Evolutionary conservation across 1,140 invertebrate genomes (phyloP).

Genomic region (Monomorium pharaonis): DNA sequence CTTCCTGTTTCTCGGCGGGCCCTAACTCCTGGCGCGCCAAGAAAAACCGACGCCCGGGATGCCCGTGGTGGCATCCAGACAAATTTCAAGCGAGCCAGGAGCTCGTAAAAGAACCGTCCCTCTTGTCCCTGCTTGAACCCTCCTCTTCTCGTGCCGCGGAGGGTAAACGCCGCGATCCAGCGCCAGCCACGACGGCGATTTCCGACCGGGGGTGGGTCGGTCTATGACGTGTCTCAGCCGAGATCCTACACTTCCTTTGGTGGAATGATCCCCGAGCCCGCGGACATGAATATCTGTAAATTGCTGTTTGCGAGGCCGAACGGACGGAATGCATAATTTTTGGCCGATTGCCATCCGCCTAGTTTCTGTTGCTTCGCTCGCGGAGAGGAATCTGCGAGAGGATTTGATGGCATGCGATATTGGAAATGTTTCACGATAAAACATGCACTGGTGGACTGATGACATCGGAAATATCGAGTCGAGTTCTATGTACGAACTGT

Average conservation of each 20-base stretch:
- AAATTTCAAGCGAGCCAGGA: conserved; percentile 82
- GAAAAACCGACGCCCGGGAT: conserved; percentile 68
- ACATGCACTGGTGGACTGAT: conserved; percentile 15
- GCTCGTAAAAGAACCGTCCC: conserved; percentile 81
- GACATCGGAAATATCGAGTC: conserved; percentile 42
- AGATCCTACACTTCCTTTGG: conserved; percentile 59
- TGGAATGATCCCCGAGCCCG: conserved; percentile 37
- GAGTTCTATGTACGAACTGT: conserved; percentile 42
- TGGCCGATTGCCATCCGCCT: conserved; percentile 62
- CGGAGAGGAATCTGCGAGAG: not conserved
- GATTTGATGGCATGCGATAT: conserved; percentile 25
- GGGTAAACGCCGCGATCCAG: conserved; percentile 63
- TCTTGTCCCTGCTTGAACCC: conserved; percentile 35
- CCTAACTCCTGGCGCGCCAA: conserved; percentile 56
- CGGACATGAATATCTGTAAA: conserved; percentile 68
- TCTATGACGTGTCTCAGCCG: conserved; percentile 58
- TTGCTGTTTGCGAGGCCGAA: conserved; percentile 65
- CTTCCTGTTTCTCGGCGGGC: conserved; percentile 74
- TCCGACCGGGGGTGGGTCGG: conserved; percentile 16
- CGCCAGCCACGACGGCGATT: conserved; percentile 24
- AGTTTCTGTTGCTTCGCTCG: conserved; percentile 8
- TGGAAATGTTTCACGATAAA: conserved; percentile 53
- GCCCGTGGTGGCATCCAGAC: conserved; percentile 78
- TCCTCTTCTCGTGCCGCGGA: conserved; percentile 28
- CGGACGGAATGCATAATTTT: conserved; percentile 70